phyloP scores from a whole-genome alignment of 2,797 vertebrate species.

The Chrosomus eos region DNA sequence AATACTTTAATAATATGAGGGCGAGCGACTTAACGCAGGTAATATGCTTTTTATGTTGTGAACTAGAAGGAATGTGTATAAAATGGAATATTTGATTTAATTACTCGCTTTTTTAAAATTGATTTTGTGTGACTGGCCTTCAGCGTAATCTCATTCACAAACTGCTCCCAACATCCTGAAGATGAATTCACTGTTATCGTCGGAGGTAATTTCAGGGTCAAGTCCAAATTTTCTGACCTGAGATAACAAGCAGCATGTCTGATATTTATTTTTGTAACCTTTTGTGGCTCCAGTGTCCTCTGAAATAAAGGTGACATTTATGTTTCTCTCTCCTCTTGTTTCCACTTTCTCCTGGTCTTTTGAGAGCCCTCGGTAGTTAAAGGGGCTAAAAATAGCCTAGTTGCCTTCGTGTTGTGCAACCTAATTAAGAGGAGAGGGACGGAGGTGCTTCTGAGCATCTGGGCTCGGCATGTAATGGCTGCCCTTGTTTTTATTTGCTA shows the following conservation, averaged over 20 bases:
- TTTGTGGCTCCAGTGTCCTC: constrained; percentile 43
- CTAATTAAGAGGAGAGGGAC: constrained; percentile 63
- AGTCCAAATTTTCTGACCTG: constrained; percentile 16
- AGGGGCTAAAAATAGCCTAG: constrained; percentile 59
- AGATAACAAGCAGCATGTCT: constrained; percentile 21
- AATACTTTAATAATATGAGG: background rate
- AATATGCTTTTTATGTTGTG: background rate
- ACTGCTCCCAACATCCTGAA: background rate
- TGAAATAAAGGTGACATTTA: constrained; percentile 54
- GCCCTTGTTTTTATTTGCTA: constrained; percentile 57
- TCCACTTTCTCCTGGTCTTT: constrained; percentile 43
- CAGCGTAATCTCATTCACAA: constrained; percentile 6
- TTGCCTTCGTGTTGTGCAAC: constrained; percentile 51
- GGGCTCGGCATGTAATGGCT: constrained; percentile 58
- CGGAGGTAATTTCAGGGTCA: background rate
- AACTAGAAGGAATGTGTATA: background rate
- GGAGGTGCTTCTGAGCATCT: constrained; percentile 61
- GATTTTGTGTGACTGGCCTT: constrained; percentile 19
- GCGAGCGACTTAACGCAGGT: background rate
- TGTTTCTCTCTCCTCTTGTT: constrained; percentile 7
- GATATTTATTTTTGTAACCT: constrained; percentile 39
- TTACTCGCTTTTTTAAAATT: constrained; percentile 7
- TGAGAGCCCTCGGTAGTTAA: constrained; percentile 50
- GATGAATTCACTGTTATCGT: constrained; percentile 18
- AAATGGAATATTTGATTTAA: constrained; percentile 16